Percentiles rank a stretch among this genome's conserved stretches.
Evolutionary conservation across 2,888 invertebrate genomes (phyloP).

Genomic region (Psylliodes chrysocephalus): DNA sequence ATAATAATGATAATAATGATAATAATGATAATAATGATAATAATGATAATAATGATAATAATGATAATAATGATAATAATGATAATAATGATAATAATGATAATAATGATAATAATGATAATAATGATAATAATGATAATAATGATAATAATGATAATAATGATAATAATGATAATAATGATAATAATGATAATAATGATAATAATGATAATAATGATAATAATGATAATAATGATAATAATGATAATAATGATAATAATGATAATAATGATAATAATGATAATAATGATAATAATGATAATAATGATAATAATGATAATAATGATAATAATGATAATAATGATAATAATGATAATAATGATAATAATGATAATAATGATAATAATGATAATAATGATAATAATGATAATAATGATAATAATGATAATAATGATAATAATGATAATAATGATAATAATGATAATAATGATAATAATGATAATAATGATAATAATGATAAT

Average conservation of each 20-base stretch:
- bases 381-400: slow-evolving; percentile 1
- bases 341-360: slow-evolving; percentile 1
- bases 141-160: slow-evolving; percentile 5
- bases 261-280: slow-evolving; percentile 1
- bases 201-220: slow-evolving; percentile 3
- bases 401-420: slow-evolving; percentile 3
- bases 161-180: slow-evolving; percentile 3
- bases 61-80: slow-evolving; percentile 2
- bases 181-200: slow-evolving; percentile 1
- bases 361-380: neutral
- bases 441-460: slow-evolving; percentile 1
- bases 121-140: neutral
- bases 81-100: slow-evolving; percentile 1
- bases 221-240: slow-evolving; percentile 3
- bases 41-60: slow-evolving; percentile 2
- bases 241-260: slow-evolving; percentile 1
- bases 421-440: neutral
- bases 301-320: neutral
- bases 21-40: neutral
- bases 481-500: neutral
- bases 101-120: slow-evolving; percentile 2
- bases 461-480: neutral
- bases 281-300: neutral
- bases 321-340: neutral
- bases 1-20: slow-evolving; percentile 2